Evolutionary conservation across 2,888 invertebrate genomes (phyloP), one percentile per base, ranked within the genome.

Genomic region (Lepetodrilus schrolli): DNA sequence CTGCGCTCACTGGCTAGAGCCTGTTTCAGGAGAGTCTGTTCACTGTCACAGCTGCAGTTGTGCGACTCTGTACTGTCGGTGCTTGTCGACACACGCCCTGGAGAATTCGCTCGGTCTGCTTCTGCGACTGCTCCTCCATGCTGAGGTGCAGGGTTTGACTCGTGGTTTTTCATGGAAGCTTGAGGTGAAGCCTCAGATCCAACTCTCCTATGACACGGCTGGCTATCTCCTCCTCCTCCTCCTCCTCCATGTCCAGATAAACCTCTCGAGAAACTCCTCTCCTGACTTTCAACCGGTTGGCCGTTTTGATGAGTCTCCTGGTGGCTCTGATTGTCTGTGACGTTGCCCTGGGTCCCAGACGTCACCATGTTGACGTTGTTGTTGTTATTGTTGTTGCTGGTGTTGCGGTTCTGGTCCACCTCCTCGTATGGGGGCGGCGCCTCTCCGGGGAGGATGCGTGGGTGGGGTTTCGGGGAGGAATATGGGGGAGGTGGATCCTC

Each of bases 401-500:
- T 79, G 20, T 82, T 79, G 26, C 73, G 20, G 38, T 66, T 70
- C 49, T 74, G 73, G 38, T 78, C 72, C 49, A 82, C 76, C 30
- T 84, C 84, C 70, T 86, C 84, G 66, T 89, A 89, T 0, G 89
- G 89, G 5, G 89, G 89, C 4, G 89, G 86, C 0, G 84, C 85
- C 66, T 89, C 88, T 3, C 84, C 85, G 8, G 84, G 84, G 7
- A 82, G 75, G 5, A 80, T 79, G 58, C 74, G 72, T 0, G 83
- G 81, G 20, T 85, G 84, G 2, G 89, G 88, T 80, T 89, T 89
- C 23, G 88, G 88, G 2, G 88, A 87, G 3, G 89, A 84, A 78
- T 90, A 90, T 0, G 90, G 90, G 20, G 90, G 90, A 23, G 90
- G 90, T 0, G 88, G 90, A 65, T 89, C 89, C 73, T 87, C 86